Conservation (phyloP, 2,888 invertebrate genomes). For the Agrochola lota region DNA sequence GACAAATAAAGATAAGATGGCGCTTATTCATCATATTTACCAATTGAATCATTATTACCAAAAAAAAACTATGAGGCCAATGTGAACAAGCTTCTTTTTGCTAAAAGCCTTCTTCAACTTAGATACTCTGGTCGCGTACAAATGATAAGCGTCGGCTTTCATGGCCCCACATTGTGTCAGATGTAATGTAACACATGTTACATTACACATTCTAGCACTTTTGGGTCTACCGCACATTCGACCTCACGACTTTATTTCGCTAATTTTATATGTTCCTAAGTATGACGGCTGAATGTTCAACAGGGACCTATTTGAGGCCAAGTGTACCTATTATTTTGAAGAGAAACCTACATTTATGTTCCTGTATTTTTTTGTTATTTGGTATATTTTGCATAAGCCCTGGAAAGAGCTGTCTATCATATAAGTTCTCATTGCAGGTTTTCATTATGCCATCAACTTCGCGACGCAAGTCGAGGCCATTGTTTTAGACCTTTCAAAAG, state of each 20-base stretch:
- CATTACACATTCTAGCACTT: slow-evolving; percentile 42
- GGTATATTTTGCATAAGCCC: neutral
- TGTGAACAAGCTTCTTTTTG: slow-evolving; percentile 23
- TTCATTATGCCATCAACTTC: neutral
- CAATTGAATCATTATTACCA: slow-evolving; percentile 27
- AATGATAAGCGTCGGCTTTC: slow-evolving; percentile 71
- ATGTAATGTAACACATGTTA: slow-evolving; percentile 62
- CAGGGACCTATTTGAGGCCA: neutral
- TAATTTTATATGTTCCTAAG: slow-evolving; percentile 26
- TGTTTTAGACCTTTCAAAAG: neutral
- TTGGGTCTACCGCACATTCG: slow-evolving; percentile 37
- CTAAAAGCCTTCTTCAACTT: slow-evolving; percentile 45
- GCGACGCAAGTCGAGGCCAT: neutral
- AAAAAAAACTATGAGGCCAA: slow-evolving; percentile 12
- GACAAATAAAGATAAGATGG: slow-evolving; percentile 1
- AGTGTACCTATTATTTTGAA: neutral
- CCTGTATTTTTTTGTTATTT: neutral
- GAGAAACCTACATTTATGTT: neutral
- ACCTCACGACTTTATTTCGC: slow-evolving; percentile 43
- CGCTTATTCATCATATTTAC: slow-evolving; percentile 31
- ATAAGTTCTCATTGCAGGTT: neutral
- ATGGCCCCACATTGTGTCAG: slow-evolving; percentile 64
- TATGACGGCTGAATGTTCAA: slow-evolving; percentile 37
- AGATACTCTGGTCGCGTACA: slow-evolving; percentile 71
- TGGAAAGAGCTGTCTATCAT: neutral